Conservation (phyloP, 2,888 invertebrate genomes). For the Lepidonotus clava region DNA sequence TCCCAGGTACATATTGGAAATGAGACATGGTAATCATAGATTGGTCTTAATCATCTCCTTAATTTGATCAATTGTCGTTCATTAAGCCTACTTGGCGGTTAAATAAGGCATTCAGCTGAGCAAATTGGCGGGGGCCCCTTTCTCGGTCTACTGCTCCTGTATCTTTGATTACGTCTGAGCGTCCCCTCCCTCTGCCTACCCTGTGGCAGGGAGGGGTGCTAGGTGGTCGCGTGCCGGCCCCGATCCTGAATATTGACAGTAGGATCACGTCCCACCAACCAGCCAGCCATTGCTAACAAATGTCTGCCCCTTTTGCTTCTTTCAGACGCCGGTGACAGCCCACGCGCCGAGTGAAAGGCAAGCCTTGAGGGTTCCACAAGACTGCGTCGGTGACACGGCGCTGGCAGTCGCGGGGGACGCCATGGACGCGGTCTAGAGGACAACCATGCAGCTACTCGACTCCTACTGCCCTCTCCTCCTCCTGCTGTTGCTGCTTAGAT, state of each 20-base stretch:
- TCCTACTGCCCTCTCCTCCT: too few relatives aligned
- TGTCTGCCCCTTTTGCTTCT: slow-evolving; percentile 12
- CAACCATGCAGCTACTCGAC: too few relatives aligned
- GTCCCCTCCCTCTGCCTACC: neutral
- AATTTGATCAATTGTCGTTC: neutral
- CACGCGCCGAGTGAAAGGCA: slow-evolving; percentile 31
- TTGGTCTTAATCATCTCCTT: neutral
- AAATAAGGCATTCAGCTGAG: slow-evolving; percentile 28
- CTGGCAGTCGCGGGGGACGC: neutral
- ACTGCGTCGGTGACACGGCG: neutral
- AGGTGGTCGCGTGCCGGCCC: slow-evolving; percentile 32
- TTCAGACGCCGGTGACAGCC: slow-evolving; percentile 19
- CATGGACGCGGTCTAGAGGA: neutral
- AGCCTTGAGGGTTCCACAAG: neutral
- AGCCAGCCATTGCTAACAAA: slow-evolving; percentile 28
- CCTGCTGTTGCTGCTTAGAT: too few relatives aligned
- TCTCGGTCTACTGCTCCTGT: slow-evolving; percentile 28
- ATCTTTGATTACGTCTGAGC: neutral
- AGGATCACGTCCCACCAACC: slow-evolving; percentile 11
- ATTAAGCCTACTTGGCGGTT: neutral
- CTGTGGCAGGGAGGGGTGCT: neutral
- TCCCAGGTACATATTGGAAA: neutral
- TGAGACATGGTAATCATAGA: neutral
- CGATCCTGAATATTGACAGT: slow-evolving; percentile 8
- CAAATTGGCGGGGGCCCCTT: neutral